Evolutionary conservation across 2,888 invertebrate genomes (phyloP).

Genomic region (Protonemura montana): DNA sequence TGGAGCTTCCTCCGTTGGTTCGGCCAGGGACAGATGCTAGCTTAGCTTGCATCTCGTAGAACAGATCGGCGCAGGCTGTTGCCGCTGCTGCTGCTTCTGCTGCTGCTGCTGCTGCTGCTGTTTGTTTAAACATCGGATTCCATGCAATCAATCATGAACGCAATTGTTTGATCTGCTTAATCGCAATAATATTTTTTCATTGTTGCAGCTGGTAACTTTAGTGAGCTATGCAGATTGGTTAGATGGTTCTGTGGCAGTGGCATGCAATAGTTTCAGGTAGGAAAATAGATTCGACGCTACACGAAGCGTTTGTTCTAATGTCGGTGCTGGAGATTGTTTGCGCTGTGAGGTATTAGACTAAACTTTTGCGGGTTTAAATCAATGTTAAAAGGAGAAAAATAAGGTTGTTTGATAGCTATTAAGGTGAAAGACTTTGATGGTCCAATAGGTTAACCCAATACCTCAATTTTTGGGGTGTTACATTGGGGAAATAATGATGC

Average conservation of each 20-base stretch:
- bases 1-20: neutral
- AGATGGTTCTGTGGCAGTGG: neutral
- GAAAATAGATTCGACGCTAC: no score
- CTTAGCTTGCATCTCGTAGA: neutral
- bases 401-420: no score
- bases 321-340: no score
- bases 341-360: no score
- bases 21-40: neutral
- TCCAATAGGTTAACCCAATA: no score
- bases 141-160: neutral
- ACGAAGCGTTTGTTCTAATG: no score
- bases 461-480: no score
- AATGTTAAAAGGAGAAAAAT: no score
- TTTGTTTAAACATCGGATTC: neutral
- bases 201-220: neutral
- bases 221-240: neutral
- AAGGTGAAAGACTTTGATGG: no score
- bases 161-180: constrained; percentile 5
- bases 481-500: no score
- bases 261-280: neutral
- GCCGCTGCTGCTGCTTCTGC: no score
- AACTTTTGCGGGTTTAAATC: no score
- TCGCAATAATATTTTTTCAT: neutral
- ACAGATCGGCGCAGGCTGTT: neutral
- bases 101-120: neutral